phyloP scores from a whole-genome alignment of 2,888 invertebrate species.

The Bugulina stolonifera region DNA sequence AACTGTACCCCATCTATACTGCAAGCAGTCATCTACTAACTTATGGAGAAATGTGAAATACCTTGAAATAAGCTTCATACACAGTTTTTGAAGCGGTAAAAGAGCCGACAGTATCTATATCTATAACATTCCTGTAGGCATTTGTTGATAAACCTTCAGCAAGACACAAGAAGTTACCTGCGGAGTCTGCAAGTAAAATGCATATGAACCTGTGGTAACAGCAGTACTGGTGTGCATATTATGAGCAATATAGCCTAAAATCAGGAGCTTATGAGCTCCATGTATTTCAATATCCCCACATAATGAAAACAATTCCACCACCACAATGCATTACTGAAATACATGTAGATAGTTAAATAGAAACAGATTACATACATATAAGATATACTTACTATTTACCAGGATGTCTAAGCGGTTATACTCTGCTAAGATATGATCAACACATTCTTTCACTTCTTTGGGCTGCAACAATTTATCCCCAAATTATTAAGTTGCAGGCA shows the following conservation, averaged over 20 bases:
- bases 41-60: constrained; percentile 31
- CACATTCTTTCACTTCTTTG: constrained; percentile 39
- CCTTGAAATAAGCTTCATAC: constrained; percentile 48
- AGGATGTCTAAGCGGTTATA: constrained; percentile 46
- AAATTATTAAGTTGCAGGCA: no score
- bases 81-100: constrained; percentile 48
- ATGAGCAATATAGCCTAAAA: no score
- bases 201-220: no score
- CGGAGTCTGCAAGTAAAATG: constrained; percentile 39
- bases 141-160: constrained; percentile 44
- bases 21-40: background rate
- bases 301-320: no score
- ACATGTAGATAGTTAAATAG: no score
- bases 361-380: no score
- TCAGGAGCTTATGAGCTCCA: no score
- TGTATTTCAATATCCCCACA: no score
- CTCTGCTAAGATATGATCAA: constrained; percentile 38
- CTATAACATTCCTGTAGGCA: constrained; percentile 49
- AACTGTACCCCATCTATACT: no score
- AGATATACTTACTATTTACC: constrained; percentile 48
- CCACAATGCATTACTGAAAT: no score
- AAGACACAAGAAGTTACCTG: constrained; percentile 50
- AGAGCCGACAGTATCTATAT: constrained; percentile 49
- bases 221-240: no score
- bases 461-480: constrained; percentile 45